Percentiles rank a stretch among this genome's conserved stretches.
Conservation (phyloP, 1,140 invertebrate genomes). For the Hormaphis cornu region DNA sequence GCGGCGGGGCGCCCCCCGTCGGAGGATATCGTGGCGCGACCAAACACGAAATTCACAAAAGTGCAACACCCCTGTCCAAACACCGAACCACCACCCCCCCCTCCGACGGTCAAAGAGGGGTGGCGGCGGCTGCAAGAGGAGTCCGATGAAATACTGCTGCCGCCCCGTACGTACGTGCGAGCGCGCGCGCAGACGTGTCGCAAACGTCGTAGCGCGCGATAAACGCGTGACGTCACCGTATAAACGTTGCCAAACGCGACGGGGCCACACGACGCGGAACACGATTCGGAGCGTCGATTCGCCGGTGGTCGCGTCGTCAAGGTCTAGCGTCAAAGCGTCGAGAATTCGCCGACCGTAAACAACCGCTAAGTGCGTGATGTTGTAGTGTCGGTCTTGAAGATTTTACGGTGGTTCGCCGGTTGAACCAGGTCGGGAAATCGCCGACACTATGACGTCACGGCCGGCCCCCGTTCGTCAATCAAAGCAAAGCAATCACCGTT, state of each 20-base stretch:
- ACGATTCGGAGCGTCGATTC: background rate
- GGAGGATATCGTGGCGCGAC: too few relatives aligned
- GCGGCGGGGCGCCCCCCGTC: too few relatives aligned
- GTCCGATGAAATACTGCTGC: background rate
- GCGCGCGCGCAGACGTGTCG: background rate
- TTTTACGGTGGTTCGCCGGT: background rate
- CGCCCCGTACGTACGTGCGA: background rate
- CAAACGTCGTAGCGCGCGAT: background rate
- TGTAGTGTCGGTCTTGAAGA: background rate
- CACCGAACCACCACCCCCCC: background rate
- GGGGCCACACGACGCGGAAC: background rate
- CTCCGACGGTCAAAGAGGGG: too few relatives aligned
- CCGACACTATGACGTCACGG: constrained; percentile 22
- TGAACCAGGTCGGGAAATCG: constrained; percentile 26
- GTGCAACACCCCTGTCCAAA: background rate
- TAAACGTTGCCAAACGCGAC: background rate
- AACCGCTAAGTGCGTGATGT: background rate
- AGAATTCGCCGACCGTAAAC: background rate
- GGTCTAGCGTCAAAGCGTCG: background rate
- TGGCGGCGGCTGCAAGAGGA: too few relatives aligned
- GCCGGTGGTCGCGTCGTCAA: background rate
- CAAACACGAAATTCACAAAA: too few relatives aligned
- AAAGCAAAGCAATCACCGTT: too few relatives aligned
- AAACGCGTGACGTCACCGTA: background rate
- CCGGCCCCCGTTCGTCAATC: background rate